A percentile compares a stretch with the other conserved stretches of the same genome.
Evolutionary conservation across 2,888 invertebrate species (phyloP).

Genomic region (Oasisia sp.): DNA sequence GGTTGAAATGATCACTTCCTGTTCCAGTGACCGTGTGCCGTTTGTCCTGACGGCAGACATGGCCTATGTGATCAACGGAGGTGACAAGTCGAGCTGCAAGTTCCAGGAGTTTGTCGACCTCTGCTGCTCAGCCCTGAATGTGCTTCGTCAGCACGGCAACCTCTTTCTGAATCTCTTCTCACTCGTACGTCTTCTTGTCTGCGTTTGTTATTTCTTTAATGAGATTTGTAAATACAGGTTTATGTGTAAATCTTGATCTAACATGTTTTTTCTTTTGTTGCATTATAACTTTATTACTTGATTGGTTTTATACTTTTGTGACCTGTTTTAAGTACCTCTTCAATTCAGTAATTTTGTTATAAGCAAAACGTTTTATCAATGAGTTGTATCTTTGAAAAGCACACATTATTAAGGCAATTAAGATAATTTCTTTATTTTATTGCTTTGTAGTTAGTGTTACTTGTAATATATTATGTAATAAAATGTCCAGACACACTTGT

Average conservation of each 20-base stretch:
- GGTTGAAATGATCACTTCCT: not conserved
- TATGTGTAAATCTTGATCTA: not conserved
- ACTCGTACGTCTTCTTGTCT: slow-evolving; percentile 36
- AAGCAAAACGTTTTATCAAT: too few relatives aligned
- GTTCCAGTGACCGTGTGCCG: slow-evolving; percentile 88
- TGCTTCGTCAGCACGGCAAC: slow-evolving; percentile 73
- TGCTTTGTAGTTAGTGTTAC: not conserved
- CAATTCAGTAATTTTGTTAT: too few relatives aligned
- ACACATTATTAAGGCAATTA: too few relatives aligned
- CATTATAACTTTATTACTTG: too few relatives aligned
- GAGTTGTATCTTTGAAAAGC: not conserved
- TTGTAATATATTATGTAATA: not conserved
- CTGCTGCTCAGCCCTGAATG: slow-evolving; percentile 97
- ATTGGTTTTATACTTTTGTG: too few relatives aligned
- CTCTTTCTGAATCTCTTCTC: slow-evolving; percentile 44
- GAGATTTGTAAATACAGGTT: not conserved
- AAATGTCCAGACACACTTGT: too few relatives aligned
- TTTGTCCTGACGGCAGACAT: slow-evolving; percentile 98
- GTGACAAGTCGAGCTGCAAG: slow-evolving; percentile 85
- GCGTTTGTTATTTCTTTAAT: not conserved
- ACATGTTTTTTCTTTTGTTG: too few relatives aligned
- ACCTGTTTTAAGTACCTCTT: too few relatives aligned
- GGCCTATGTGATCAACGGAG: slow-evolving; percentile 99
- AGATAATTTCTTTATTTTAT: not conserved
- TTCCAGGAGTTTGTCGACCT: slow-evolving; percentile 99